A percentile compares a stretch with the other conserved stretches of the same genome.
These are phyloP conservation scores for Notothenia rossii DNA, from an alignment of 2,113 vertebrate genomes.

Conservation along the genomic window DNA sequence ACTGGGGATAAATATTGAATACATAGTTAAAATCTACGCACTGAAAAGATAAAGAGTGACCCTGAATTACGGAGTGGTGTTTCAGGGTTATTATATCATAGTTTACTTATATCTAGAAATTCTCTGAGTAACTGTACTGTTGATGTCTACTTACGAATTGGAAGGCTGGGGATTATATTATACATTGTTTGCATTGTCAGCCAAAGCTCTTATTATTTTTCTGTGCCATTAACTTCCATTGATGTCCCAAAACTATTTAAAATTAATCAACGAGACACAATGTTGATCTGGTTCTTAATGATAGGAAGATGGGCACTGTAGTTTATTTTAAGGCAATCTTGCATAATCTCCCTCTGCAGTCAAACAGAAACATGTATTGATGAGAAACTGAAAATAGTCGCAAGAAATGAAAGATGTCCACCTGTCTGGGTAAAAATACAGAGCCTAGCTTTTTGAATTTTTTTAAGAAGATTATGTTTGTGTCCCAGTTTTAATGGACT, in stretches of 20 bases:
- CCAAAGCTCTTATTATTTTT: not conserved
- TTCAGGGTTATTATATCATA: not conserved
- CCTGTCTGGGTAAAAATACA: not conserved
- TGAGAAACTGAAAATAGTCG: not conserved
- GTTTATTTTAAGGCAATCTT: not conserved
- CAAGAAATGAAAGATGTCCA: not conserved
- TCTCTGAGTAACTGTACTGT: not conserved
- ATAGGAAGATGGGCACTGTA: not conserved
- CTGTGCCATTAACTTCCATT: not conserved
- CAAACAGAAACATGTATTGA: not conserved
- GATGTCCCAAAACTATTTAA: constrained; percentile 8
- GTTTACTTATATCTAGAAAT: not conserved
- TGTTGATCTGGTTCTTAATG: too few relatives aligned
- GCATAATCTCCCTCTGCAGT: not conserved
- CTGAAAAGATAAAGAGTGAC: not conserved
- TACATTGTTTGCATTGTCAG: too few relatives aligned
- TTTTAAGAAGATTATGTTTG: too few relatives aligned
- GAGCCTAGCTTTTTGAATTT: not conserved
- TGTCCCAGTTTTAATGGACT: too few relatives aligned
- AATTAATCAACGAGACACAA: not conserved
- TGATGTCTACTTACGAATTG: too few relatives aligned
- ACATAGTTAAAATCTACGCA: not conserved
- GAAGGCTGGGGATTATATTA: too few relatives aligned
- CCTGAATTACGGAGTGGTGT: not conserved
- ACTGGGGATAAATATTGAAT: too few relatives aligned